Evolutionary conservation across 2,797 vertebrate genomes (phyloP).

Genomic region (Hypotaenidia philippensis): DNA sequence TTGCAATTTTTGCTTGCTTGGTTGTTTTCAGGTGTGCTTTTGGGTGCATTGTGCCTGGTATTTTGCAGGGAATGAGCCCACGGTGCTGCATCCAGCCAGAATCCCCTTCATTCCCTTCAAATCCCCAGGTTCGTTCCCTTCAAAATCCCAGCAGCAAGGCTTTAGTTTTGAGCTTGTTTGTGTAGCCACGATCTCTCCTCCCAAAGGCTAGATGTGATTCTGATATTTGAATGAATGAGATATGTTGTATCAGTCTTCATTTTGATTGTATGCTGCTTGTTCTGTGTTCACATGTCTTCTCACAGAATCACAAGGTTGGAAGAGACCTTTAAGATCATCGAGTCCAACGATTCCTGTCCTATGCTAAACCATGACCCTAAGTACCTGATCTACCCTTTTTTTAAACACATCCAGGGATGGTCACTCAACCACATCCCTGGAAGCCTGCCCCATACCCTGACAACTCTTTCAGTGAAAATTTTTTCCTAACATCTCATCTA

Average conservation of each 20-base stretch:
- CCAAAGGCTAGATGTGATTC: background rate
- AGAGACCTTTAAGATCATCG: too few species aligned
- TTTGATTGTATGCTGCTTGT: background rate
- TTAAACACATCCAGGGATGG: too few species aligned
- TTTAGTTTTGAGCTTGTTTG: background rate
- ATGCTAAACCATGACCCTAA: too few species aligned
- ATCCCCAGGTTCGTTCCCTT: background rate
- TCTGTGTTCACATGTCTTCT: background rate
- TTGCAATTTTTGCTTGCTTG: background rate
- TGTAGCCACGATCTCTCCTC: accelerated
- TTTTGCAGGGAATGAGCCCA: background rate
- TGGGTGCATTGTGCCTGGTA: background rate
- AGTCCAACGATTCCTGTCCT: too few species aligned
- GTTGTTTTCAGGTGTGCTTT: background rate
- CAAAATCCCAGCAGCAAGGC: background rate
- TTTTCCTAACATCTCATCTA: too few species aligned
- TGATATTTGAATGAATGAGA: background rate
- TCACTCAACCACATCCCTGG: too few species aligned
- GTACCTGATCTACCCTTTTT: too few species aligned
- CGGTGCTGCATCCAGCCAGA: background rate
- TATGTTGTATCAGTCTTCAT: background rate
- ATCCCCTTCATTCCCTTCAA: background rate
- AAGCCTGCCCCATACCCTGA: too few species aligned
- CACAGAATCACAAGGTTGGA: too few species aligned
- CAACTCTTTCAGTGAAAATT: too few species aligned